Evolutionary conservation across 2,113 vertebrate genomes (phyloP), one percentile per base, ranked within the genome.

Genomic region (Melanerpes formicivorus): DNA sequence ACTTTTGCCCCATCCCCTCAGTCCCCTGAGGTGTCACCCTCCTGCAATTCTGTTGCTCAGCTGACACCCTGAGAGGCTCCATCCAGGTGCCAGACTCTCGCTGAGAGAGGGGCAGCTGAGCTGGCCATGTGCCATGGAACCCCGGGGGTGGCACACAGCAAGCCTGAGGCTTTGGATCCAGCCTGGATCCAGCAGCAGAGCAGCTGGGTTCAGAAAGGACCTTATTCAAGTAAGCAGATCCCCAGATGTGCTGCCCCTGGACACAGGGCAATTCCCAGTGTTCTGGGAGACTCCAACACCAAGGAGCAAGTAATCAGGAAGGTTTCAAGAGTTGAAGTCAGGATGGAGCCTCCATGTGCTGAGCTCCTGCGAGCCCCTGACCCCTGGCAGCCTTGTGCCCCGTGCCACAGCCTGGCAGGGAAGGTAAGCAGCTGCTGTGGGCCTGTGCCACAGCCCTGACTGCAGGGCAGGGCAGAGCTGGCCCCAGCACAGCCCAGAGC

Each of bases 381-480:
- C 34, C 11, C 83, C 83, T 14, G 3, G 25, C 46, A 82, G 46
- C 69, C 69, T 25, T 5, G 42, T 40, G 52, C 52, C 62, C 62
- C 29, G 34, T 7, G 4, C 40, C 15, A 3, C 60, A 59, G 62
- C 62, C 42, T 13, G 27, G 77, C 52, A 18, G 54, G 69, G 58
- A 52, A 25, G 54, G 34, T 8, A 9, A 29, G 54, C 2, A 1
- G 67, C 10, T 56, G 58, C 66, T 23, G 6, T 55, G 74, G 66
- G 66, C 25, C 8, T 27, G n/a, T 8, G 17, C 7, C 1, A 1
- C 22, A 19, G 70, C n/a, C 12, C 9, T 10, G 3, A 1, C 16
- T 5, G 30, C 1, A 2, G 29, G 40, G 27, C 58, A 4, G 32
- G 32, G 29, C 70, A 81, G 50, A 59, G 58, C 42, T 1, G 2